Base-by-base conservation (phyloP, 2,888 invertebrate species). In the Tanaodytes sp. region DNA sequence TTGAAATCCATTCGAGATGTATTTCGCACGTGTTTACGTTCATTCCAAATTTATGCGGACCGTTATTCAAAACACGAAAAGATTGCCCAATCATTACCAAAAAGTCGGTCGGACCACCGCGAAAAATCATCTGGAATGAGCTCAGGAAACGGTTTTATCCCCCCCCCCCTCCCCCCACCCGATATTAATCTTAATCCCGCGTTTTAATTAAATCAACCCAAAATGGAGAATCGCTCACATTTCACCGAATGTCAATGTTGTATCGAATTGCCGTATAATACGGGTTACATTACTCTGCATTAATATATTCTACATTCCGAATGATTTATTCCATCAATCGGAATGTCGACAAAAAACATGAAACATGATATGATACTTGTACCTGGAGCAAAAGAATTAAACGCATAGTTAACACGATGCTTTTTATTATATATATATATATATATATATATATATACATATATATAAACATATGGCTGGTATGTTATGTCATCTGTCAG, bases 161-260 rank as follows among this genome's bases (percentile, higher is more conserved):
- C n/a, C n/a, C n/a, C n/a, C n/a, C n/a, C n/a, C n/a, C n/a, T n/a
- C n/a, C n/a, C 12, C n/a, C 16, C n/a, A 54, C 36, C 45, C 45
- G 51, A 65, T 66, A 55, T 49, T 4, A 61, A 59, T 61, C 61
- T 61, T 66, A 61, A 66, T 66, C 66, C 27, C 15, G 27, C 11
- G 48, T 49, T 61, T 55, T 66, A 59, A 66, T 66, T 66, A 66
- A 66, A 66, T 66, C 59, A 66, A 66, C 20, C 66, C 59, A 48
- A 37, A 66, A 48, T 48, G 42, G 15, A 48, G 54, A 46, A 54
- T 31, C 18, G 40, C 57, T 64, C 57, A 57, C 48, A 43, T 55
- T 63, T 23, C 8, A 23, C 23, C 8, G 23, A 23, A 23, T 23
- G 4, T 5, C 23, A 23, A 8, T 23, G 23, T n/a, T n/a, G n/a